Base-by-base conservation (phyloP, 1,140 invertebrate species). In the Apis florea region DNA sequence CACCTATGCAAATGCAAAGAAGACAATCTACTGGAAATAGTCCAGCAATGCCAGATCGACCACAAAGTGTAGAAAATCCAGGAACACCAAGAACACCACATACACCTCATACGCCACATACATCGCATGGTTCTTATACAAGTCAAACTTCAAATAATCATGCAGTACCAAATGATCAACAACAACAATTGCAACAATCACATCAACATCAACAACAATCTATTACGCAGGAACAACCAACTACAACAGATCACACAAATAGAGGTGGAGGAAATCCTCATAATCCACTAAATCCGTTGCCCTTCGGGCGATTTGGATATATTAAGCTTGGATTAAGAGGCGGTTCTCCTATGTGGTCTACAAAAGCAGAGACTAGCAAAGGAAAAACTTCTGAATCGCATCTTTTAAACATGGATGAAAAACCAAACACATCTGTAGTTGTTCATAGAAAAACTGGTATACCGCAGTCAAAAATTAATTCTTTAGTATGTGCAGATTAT, bases 311-410 rank as follows among this genome's bases (percentile, higher is more conserved):
- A 66, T 94, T 93, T 84, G 94, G 94, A 21, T 96, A 95, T 88
- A 93, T 95, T 73, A 95, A 95, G 86, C 90, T 96, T 2, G 96
- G 96, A 10, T 92, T 97, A 3, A 93, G 95, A 83, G 96, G 96
- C 15, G 96, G 96, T 4, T 95, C 96, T 0, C 96, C 96, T 0
- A 96, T 96, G 94, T 96, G 96, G 95, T 93, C 94, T 83, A 88
- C 90, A 0, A 94, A 94, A 76, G 86, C 93, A 2, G 91, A 93
- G 71, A 90, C 91, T 10, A 93, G 91, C 71, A 94, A 94, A 83
- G 70, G 73, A 0, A 93, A 93, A 79, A 90, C 91, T 0, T 92
- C 93, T 0, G 94, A 95, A 21, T 91, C 92, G 2, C 91, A 92
- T 51, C 85, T 92, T 12, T 71, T 83, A 19, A 76, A 75, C 54